These are phyloP conservation scores for Lycaon pictus DNA, from an alignment of 2,113 vertebrate genomes.

Conservation along the genomic window DNA sequence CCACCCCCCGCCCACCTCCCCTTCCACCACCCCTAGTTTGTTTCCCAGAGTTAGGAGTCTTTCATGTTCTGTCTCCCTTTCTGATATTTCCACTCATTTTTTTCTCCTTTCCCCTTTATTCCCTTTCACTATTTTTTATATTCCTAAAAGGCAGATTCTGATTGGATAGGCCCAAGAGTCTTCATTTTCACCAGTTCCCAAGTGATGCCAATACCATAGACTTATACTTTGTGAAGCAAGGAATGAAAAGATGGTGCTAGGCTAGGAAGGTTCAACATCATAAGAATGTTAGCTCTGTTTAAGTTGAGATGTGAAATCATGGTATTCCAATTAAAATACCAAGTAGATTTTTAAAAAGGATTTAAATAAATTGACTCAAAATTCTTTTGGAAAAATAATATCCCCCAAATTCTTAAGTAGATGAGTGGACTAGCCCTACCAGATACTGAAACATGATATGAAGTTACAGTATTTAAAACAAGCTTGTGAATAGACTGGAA, in stretches of 20 bases:
- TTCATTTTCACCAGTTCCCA: neutral
- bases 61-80: too few relatives aligned
- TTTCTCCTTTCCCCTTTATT: too few relatives aligned
- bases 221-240: neutral
- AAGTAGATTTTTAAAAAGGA: neutral
- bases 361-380: neutral
- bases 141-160: neutral
- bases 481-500: neutral
- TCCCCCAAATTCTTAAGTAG: neutral
- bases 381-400: constrained; percentile 38
- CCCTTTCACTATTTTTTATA: too few relatives aligned
- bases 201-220: neutral
- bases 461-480: constrained; percentile 27
- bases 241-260: neutral
- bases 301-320: neutral
- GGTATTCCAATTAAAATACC: neutral
- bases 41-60: too few relatives aligned
- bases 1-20: too few relatives aligned
- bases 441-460: neutral
- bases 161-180: neutral
- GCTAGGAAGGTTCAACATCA: neutral
- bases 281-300: neutral
- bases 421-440: neutral
- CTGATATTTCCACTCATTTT: too few relatives aligned
- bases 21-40: too few relatives aligned